Conservation (phyloP, 1,140 invertebrate genomes). For the Caenorhabditis remanei region DNA sequence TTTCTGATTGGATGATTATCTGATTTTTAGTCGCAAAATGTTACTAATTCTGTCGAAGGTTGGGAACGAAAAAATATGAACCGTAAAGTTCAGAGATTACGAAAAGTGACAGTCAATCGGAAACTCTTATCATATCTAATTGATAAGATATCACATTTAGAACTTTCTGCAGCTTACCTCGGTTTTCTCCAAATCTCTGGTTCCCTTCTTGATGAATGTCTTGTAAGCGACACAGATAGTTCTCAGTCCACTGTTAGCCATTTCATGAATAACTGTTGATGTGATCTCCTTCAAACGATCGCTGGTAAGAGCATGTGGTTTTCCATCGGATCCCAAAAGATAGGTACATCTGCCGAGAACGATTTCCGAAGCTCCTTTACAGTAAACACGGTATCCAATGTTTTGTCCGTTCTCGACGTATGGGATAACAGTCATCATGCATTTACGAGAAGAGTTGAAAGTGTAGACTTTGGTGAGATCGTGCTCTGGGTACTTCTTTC, state of each 20-base stretch:
- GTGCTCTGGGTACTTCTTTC: constrained; percentile 80
- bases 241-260: constrained; percentile 96
- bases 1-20: constrained; percentile 30
- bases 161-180: background rate
- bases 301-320: constrained; percentile 88
- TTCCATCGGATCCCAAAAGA: constrained; percentile 71
- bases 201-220: constrained; percentile 91
- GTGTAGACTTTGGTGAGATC: constrained; percentile 79
- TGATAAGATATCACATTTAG: background rate
- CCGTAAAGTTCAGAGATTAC: constrained; percentile 26
- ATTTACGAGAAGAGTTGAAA: constrained; percentile 78
- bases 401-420: constrained; percentile 58
- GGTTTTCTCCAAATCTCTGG: constrained; percentile 41
- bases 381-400: constrained; percentile 76
- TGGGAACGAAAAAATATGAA: background rate
- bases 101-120: background rate
- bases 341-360: constrained; percentile 70
- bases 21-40: constrained; percentile 21
- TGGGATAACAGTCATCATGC: constrained; percentile 74
- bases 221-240: constrained; percentile 81
- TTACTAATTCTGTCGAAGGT: background rate
- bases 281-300: constrained; percentile 93
- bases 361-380: constrained; percentile 78
- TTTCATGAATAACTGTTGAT: constrained; percentile 95
- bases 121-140: too few relatives aligned